Conservation (phyloP, 2,888 invertebrate species). For the Protonemura montana region DNA sequence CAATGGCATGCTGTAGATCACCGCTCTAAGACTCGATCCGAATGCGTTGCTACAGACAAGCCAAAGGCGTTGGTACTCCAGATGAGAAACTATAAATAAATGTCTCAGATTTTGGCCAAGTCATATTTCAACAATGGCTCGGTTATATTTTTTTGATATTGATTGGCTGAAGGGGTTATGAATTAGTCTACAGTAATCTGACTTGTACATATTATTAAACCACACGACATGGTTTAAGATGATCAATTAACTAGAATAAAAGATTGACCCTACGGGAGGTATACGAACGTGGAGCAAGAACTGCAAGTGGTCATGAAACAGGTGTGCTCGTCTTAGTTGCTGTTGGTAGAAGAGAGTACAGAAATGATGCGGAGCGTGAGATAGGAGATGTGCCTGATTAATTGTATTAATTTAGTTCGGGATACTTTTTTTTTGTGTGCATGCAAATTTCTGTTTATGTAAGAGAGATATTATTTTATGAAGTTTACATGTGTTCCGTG, state of each 20-base stretch:
- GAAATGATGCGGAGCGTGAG: neutral
- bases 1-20: neutral
- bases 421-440: neutral
- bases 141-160: conserved; percentile 7
- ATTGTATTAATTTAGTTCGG: neutral
- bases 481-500: neutral
- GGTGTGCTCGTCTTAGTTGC: conserved; percentile 20
- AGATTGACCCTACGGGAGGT: conserved; percentile 31
- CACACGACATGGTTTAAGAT: conserved; percentile 32
- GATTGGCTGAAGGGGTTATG: conserved; percentile 31
- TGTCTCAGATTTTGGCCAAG: conserved; percentile 21
- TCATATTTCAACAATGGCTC: conserved; percentile 30
- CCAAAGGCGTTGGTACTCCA: neutral
- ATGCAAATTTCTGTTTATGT: too few relatives aligned
- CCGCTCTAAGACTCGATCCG: neutral
- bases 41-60: neutral
- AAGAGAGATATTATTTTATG: too few relatives aligned
- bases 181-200: conserved; percentile 27
- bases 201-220: conserved; percentile 34
- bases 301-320: conserved; percentile 13
- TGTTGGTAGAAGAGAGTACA: neutral
- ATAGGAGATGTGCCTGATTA: neutral
- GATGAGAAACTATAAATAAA: neutral
- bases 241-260: conserved; percentile 48
- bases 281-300: neutral